Conservation (phyloP, 2,888 invertebrate genomes). For the Sphecodes monilicornis region DNA sequence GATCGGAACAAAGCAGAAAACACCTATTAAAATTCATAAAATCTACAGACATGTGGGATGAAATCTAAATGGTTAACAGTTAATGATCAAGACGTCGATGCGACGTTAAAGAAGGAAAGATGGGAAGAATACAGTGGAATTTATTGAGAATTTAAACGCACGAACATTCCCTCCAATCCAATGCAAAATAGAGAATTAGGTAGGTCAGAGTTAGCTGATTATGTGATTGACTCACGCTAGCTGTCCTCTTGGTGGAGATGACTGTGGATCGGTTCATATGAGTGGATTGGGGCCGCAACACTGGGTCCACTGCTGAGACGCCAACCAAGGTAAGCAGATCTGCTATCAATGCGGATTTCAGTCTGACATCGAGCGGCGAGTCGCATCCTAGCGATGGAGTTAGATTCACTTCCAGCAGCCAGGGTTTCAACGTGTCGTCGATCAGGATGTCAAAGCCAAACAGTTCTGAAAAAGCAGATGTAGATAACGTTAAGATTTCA, state of each 20-base stretch:
- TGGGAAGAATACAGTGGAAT: too few species aligned
- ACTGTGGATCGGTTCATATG: conserved; percentile 73
- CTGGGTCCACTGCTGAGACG: conserved; percentile 91
- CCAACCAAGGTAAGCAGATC: conserved; percentile 97
- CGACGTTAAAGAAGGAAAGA: too few species aligned
- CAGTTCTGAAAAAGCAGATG: conserved; percentile 87
- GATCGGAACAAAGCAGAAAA: too few species aligned
- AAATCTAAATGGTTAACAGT: too few species aligned
- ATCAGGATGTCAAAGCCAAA: conserved; percentile 98
- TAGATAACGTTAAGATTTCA: not conserved
- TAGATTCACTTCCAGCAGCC: conserved; percentile 97
- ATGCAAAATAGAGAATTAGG: too few species aligned
- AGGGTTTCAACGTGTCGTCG: conserved; percentile 96
- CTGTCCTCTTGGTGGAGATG: conserved; percentile 76
- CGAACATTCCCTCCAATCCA: too few species aligned
- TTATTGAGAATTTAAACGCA: too few species aligned
- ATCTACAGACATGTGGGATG: too few species aligned
- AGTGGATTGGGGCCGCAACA: conserved; percentile 85
- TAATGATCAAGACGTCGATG: too few species aligned
- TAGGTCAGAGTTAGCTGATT: not conserved
- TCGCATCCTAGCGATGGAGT: conserved; percentile 97
- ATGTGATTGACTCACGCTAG: conserved; percentile 71
- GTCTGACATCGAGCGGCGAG: conserved; percentile 95
- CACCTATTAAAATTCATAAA: too few species aligned
- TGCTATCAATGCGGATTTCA: conserved; percentile 95